Base-by-base conservation (phyloP, 1,140 invertebrate genomes). In the Psix sp. region DNA sequence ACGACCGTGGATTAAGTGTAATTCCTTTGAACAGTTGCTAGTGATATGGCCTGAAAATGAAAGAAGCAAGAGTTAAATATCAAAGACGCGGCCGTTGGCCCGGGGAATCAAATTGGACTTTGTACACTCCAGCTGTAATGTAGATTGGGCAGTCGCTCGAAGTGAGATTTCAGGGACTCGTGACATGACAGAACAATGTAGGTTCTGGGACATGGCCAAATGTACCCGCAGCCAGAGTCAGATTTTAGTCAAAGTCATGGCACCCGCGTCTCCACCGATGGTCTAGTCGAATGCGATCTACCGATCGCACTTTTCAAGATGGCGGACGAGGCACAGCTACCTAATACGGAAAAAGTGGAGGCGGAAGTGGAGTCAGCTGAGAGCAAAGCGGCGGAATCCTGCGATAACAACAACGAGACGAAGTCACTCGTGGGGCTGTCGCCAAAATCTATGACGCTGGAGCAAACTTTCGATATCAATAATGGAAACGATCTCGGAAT, bases 401-500 rank as follows among this genome's bases (percentile, higher is more conserved):
- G 68, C 31, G 77, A 78, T 49, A 77, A 77, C 54, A 78, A 78
- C 45, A 77, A 78, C 49, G 74, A 74, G 35, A 66, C 74, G 0
- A 77, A 78, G 36, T 11, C 38, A 14, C 31, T 57, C 0, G 5
- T 36, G 2, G 33, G 21, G 11, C 11, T 24, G 17, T 56, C 62
- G 1, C 56, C 49, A 2, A 54, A 57, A 2, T 40, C 45, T 9
- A 60, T 35, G 13, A 1, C 21, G 14, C 26, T 59, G 42, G 33
- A 57, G 3, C 63, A 39, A 13, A 14, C 7, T 7, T 51, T 59
- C 21, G 40, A 46, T 1, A 38, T 59, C 29, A 29, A 24, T 18
- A 39, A 45, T 38, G 48, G 39, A 2, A 45, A 48, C 38, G 67
- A 56, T 20, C 10, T 49, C 0, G 14, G 10, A 0, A 17, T 45